Evolutionary conservation across 2,113 vertebrate genomes (phyloP), one percentile per base, ranked within the genome.

Genomic region (Peromyscus polionotus): DNA sequence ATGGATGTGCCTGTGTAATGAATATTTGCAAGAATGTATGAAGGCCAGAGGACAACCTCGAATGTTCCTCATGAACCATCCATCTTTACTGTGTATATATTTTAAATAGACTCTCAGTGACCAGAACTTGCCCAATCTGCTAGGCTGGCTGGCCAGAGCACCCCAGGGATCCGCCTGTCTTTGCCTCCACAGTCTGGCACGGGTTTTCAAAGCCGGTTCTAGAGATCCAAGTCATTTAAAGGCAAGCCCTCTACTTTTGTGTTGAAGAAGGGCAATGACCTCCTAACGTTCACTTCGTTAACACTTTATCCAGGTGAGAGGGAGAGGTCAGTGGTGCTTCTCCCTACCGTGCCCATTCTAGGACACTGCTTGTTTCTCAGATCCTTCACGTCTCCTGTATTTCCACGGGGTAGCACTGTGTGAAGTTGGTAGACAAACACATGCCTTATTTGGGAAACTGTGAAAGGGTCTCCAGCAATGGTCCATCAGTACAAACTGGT

Each of bases 401-500:
- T 91, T 94, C 48, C 33, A 88, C 48, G 63, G 91, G 24, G n/a
- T 59, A 80, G n/a, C 22, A 88, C 45, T 77, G 61, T 57, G 88
- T 81, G 86, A 93, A 85, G 92, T 59, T 9, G 26, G 19, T 83
- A 14, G 31, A 92, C 75, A 59, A 94, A 92, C 17, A 79, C 36
- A 65, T 48, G 36, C 36, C 93, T 95, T 92, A 95, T 87, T 91
- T 89, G 36, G 87, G 73, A 33, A 96, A 91, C 45, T 51, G 90
- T 28, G 81, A 94, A 88, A 96, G 68, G 63, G 39, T 42, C 59
- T 97, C 68, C 72, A 77, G 67, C 13, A 54, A 91, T 88, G 94
- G 39, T 76, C 61, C 0, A 94, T 57, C 67, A 96, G 91, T 86
- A 94, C 65, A 97, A 95, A 96, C n/a, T 89, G 22, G 81, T 68